Conservation (phyloP, 2,888 invertebrate species). For the Microplitis deprimator region DNA sequence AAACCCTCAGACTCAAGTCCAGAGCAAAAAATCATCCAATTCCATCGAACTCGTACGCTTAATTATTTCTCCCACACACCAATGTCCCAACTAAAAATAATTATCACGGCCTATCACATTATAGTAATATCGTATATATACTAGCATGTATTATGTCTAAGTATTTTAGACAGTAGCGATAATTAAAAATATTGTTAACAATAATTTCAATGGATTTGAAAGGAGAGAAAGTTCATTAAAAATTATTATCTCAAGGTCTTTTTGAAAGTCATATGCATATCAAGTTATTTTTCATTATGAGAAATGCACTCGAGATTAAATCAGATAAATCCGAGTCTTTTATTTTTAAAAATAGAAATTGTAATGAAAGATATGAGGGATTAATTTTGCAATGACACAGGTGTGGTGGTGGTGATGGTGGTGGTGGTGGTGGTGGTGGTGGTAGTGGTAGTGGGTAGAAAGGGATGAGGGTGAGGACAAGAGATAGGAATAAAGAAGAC, state of each 20-base stretch:
- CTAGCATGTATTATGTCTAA: no score
- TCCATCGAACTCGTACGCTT: no score
- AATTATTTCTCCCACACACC: no score
- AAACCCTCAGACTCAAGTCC: slow-evolving; percentile 45
- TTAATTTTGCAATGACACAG: slow-evolving; percentile 17
- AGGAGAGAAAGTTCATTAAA: not conserved
- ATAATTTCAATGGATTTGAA: not conserved
- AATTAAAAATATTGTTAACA: slow-evolving; percentile 54
- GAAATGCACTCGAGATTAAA: slow-evolving; percentile 52
- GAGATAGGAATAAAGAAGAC: not conserved
- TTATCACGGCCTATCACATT: no score
- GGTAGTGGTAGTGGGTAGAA: no score
- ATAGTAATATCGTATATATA: no score
- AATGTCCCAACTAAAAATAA: no score
- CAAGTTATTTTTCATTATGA: slow-evolving; percentile 47
- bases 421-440: no score
- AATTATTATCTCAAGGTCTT: slow-evolving; percentile 36
- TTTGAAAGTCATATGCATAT: not conserved
- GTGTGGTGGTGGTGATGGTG: no score
- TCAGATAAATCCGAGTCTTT: not conserved
- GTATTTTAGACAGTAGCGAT: slow-evolving; percentile 28
- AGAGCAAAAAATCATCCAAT: not conserved
- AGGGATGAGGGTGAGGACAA: not conserved
- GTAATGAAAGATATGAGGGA: slow-evolving; percentile 1
- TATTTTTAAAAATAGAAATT: not conserved